Conservation (phyloP, 1,140 invertebrate genomes). For the Magallana ariakensis region DNA sequence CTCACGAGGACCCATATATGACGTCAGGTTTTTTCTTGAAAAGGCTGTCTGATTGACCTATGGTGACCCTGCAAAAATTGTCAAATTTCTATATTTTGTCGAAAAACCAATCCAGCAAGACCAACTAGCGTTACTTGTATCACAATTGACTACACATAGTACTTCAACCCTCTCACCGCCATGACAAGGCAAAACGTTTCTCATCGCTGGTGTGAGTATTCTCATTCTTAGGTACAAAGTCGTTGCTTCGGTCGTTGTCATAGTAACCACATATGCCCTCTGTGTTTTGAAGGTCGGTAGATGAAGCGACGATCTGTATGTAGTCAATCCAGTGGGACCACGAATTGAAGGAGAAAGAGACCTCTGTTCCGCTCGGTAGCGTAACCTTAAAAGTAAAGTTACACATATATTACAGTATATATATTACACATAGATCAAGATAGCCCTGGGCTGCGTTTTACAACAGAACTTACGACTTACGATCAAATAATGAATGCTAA, state of each 20-base stretch:
- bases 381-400: neutral
- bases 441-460: no score
- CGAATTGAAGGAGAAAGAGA: neutral
- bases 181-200: neutral
- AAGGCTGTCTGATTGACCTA: neutral
- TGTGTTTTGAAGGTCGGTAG: neutral
- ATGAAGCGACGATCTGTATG: neutral
- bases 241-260: neutral
- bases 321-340: constrained; percentile 12
- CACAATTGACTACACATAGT: no score
- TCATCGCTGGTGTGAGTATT: neutral
- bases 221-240: neutral
- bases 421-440: no score
- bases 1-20: constrained; percentile 17
- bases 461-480: no score
- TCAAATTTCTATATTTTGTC: no score
- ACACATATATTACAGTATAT: no score
- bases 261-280: constrained; percentile 23
- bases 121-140: no score
- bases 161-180: neutral
- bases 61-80: neutral
- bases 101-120: no score
- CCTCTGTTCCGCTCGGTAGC: neutral
- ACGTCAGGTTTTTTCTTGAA: constrained; percentile 27
- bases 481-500: no score